Evolutionary conservation across 2,113 vertebrate genomes (phyloP).

Genomic region (Glaucomys volans): DNA sequence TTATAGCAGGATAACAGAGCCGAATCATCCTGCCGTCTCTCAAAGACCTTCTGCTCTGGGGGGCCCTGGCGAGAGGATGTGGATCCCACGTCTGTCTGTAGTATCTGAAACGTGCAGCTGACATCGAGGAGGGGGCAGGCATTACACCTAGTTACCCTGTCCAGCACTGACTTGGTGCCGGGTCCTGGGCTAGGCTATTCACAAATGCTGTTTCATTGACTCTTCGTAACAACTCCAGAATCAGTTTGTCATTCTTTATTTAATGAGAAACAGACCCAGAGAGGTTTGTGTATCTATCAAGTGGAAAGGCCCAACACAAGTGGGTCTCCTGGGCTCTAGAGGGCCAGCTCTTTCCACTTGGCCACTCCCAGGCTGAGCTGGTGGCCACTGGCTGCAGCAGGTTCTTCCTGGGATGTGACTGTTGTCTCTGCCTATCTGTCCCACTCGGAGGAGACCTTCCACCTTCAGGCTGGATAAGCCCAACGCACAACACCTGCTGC

Average conservation of each 20-base stretch:
- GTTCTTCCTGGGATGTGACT: fast-evolving
- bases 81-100: neutral
- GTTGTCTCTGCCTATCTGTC: neutral
- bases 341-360: neutral
- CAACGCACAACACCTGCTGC: neutral
- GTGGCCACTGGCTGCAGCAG: neutral
- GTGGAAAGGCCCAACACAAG: neutral
- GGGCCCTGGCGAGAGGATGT: neutral
- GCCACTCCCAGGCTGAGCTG: too few relatives aligned
- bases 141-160: fast-evolving
- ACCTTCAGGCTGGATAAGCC: neutral
- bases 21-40: constrained; percentile 35
- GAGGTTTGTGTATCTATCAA: neutral
- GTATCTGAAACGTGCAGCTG: neutral
- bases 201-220: neutral
- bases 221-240: neutral
- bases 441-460: neutral
- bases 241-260: neutral
- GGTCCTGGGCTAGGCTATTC: neutral
- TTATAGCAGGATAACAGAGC: constrained; percentile 43
- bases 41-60: neutral
- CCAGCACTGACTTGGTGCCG: neutral
- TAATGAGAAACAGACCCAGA: neutral
- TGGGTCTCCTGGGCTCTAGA: neutral
- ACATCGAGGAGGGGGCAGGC: neutral